Evolutionary conservation across 1,140 invertebrate species (phyloP).

Genomic region (Drosophila subpulchrella): DNA sequence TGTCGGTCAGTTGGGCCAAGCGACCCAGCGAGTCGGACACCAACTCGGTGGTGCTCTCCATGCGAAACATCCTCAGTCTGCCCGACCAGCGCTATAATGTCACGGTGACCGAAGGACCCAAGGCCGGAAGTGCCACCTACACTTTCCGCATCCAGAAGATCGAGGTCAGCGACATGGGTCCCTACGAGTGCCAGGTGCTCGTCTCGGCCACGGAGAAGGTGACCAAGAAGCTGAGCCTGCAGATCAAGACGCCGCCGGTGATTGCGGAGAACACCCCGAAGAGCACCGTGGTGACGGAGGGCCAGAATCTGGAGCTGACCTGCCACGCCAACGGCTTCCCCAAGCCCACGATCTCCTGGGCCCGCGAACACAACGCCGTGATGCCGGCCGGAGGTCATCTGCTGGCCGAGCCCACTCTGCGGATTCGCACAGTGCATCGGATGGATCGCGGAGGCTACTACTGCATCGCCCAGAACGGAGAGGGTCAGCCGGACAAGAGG

Average conservation of each 20-base stretch:
- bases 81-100: slow-evolving; percentile 91
- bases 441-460: slow-evolving; percentile 94
- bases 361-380: slow-evolving; percentile 92
- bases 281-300: slow-evolving; percentile 90
- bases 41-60: slow-evolving; percentile 86
- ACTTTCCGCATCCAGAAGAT: slow-evolving; percentile 90
- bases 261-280: slow-evolving; percentile 91
- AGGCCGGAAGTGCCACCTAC: slow-evolving; percentile 88
- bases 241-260: slow-evolving; percentile 90
- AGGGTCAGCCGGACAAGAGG: slow-evolving; percentile 89
- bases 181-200: slow-evolving; percentile 91
- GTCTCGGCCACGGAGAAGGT: slow-evolving; percentile 89
- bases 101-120: slow-evolving; percentile 86
- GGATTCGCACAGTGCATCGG: slow-evolving; percentile 88
- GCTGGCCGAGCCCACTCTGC: slow-evolving; percentile 89
- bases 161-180: slow-evolving; percentile 92
- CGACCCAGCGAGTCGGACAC: slow-evolving; percentile 61
- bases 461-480: slow-evolving; percentile 94
- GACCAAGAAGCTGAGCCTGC: slow-evolving; percentile 89
- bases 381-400: slow-evolving; percentile 91
- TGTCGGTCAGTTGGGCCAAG: slow-evolving; percentile 91
- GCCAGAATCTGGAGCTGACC: slow-evolving; percentile 88
- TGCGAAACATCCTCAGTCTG: slow-evolving; percentile 89
- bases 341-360: slow-evolving; percentile 90
- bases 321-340: slow-evolving; percentile 92